phyloP scores from a whole-genome alignment of 2,113 vertebrate species.

The Neofelis nebulosa region DNA sequence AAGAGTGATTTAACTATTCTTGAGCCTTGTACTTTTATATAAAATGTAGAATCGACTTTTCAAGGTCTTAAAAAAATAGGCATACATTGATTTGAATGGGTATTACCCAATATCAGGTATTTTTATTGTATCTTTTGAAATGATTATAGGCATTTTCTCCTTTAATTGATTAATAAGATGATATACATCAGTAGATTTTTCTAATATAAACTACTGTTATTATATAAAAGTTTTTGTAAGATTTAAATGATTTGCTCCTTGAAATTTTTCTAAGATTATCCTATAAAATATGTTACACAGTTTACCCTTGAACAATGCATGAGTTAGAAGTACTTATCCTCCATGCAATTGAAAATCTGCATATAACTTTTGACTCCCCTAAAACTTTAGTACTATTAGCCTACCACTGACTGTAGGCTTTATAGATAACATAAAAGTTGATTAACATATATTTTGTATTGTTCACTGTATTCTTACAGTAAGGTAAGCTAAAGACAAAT shows the following conservation, averaged over 20 bases:
- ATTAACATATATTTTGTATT: not conserved
- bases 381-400: not conserved
- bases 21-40: not conserved
- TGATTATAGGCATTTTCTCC: not conserved
- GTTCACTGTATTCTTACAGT: not conserved
- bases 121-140: not conserved
- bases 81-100: not conserved
- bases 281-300: not conserved
- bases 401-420: not conserved
- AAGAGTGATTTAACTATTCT: not conserved
- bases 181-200: not conserved
- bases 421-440: not conserved
- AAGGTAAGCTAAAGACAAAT: not conserved
- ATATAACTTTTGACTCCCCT: not conserved
- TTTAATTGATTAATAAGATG: not conserved
- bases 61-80: not conserved
- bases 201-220: not conserved
- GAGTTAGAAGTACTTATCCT: not conserved
- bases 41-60: not conserved
- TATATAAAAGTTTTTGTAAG: not conserved
- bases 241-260: not conserved
- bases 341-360: not conserved
- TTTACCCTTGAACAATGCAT: not conserved
- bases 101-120: not conserved
- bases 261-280: not conserved